Base-by-base conservation (phyloP, 1,140 invertebrate species). In the Chrysomallon squamiferum region DNA sequence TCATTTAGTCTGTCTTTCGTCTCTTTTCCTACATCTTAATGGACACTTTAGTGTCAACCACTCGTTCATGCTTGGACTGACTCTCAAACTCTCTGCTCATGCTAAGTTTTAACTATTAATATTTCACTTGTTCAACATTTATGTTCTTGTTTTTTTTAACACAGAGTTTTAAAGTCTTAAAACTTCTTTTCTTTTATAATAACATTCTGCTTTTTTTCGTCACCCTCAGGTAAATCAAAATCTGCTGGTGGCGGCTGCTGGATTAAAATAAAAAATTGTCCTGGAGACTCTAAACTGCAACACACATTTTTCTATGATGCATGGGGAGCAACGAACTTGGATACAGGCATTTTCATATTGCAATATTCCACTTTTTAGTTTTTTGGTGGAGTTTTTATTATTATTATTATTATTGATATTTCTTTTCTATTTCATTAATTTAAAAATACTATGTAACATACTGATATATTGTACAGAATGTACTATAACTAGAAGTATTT, bases 241-340 rank as follows among this genome's bases (percentile, higher is more conserved):
- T 58, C 20, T n/a, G 52, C 27, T 6, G 35, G 41, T 18, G 22
- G 20, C 13, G 58, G 58, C 15, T 64, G 47, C 30, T 38, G 13
- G 63, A 72, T 68, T 63, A 64, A 59, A 64, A 67, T 52, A 25
- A 54, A 38, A 61, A 58, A 41, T 58, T 74, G 30, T 67, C 66
- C 30, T 33, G 43, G 7, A 25, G 38, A 58, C 52, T 41, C 15
- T 38, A 54, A 22, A 32, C 33, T 41, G 50, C 52, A 18, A 22
- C 35, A 38, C 35, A 41, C 20, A 64, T 69, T 64, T 13, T 69
- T 72, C 45, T 72, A 62, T 56, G 72, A 71, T 18, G 35, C 65
- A 9, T 69, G 57, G 25, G 58, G 49, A 1, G 38, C 32, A 5
- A 65, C 52, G n/a, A 50, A 66, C 45, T 49, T 41, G 49, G 57